Evolutionary conservation across 2,797 vertebrate genomes (phyloP).

Genomic region (Anableps anableps): DNA sequence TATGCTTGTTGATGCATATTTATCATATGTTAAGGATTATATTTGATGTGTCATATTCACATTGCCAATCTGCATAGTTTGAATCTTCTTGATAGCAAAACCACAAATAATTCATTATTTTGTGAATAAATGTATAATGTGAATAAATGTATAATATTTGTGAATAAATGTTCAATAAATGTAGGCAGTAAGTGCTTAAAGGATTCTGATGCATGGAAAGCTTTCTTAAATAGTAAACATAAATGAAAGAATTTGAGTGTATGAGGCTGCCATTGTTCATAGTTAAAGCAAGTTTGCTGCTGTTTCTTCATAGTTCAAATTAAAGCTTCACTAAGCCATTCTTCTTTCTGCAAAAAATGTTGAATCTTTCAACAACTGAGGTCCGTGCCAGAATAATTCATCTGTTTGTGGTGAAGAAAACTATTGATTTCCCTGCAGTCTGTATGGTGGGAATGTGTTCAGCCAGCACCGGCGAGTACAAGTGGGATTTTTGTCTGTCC

Average conservation of each 20-base stretch:
- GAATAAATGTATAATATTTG: neutral
- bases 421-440: slow-evolving; percentile 76
- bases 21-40: neutral
- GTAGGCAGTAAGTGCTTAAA: neutral
- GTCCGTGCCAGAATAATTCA: slow-evolving; percentile 57
- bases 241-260: neutral
- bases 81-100: neutral
- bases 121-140: neutral
- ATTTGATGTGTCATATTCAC: neutral
- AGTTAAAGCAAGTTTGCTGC: slow-evolving; percentile 18
- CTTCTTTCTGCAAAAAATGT: slow-evolving; percentile 48
- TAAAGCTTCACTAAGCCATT: slow-evolving; percentile 58
- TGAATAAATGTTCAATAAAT: neutral
- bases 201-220: neutral
- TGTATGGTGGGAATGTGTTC: slow-evolving; percentile 68
- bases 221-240: neutral
- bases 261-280: slow-evolving; percentile 8
- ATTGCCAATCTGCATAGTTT: neutral
- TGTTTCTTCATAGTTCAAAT: slow-evolving; percentile 47
- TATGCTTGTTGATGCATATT: neutral
- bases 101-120: neutral
- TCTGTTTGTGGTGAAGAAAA: slow-evolving; percentile 69
- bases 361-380: slow-evolving; percentile 59
- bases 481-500: slow-evolving; percentile 62
- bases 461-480: slow-evolving; percentile 42